phyloP scores from a whole-genome alignment of 2,113 vertebrate genomes.

The Isurus oxyrinchus region DNA sequence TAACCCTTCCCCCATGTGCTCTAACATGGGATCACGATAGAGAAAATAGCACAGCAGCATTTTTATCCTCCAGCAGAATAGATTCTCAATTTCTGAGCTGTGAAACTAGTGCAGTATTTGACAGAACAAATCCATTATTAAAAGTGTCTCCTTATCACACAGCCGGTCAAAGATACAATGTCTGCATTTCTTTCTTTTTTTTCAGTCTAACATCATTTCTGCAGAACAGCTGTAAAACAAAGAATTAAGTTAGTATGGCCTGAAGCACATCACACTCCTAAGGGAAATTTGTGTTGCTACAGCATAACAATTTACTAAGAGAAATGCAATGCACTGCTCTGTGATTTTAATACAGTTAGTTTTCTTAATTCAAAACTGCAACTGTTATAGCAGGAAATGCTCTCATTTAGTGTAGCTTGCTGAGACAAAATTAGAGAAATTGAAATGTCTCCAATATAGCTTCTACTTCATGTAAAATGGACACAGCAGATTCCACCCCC shows the following conservation, averaged over 20 bases:
- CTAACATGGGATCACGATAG: background rate
- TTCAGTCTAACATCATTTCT: slow-evolving; percentile 36
- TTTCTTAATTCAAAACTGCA: slow-evolving; percentile 46
- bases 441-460: background rate
- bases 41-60: slow-evolving; percentile 26
- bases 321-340: slow-evolving; percentile 42
- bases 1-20: slow-evolving; percentile 30
- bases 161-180: slow-evolving; percentile 11
- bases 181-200: slow-evolving; percentile 21
- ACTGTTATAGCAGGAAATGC: background rate
- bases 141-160: slow-evolving; percentile 33
- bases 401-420: background rate
- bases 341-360: slow-evolving; percentile 44
- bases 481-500: background rate
- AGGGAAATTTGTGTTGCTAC: slow-evolving; percentile 44
- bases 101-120: slow-evolving; percentile 29
- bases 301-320: slow-evolving; percentile 45
- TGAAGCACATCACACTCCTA: slow-evolving; percentile 43
- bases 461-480: slow-evolving; percentile 15
- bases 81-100: slow-evolving; percentile 34
- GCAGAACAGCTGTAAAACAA: slow-evolving; percentile 45
- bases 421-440: background rate
- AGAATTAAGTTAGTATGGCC: slow-evolving; percentile 47
- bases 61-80: slow-evolving; percentile 29
- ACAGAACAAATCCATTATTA: slow-evolving; percentile 31